Evolutionary conservation across 2,888 invertebrate genomes (phyloP).

Genomic region (Eretmocerus hayati): DNA sequence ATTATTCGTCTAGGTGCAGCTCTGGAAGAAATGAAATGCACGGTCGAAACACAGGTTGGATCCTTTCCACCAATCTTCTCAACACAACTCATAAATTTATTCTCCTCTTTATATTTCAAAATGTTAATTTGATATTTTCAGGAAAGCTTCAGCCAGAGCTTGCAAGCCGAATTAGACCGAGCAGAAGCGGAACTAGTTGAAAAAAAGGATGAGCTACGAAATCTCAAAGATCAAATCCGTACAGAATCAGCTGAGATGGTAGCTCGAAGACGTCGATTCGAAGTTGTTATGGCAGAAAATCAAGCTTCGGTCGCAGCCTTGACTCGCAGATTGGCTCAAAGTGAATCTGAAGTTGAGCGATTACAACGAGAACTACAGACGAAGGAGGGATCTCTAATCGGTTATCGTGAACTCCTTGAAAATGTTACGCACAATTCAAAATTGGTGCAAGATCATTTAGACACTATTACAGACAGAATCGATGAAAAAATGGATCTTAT

Average conservation of each 20-base stretch:
- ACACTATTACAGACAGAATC: conserved; percentile 32
- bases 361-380: conserved; percentile 34
- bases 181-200: conserved; percentile 40
- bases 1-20: conserved; percentile 29
- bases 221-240: conserved; percentile 40
- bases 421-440: conserved; percentile 35
- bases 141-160: conserved; percentile 43
- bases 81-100: not conserved
- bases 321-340: conserved; percentile 35
- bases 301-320: conserved; percentile 39
- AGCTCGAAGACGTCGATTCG: conserved; percentile 35
- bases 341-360: conserved; percentile 38
- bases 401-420: conserved; percentile 34
- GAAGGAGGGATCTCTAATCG: conserved; percentile 31
- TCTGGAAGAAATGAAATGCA: conserved; percentile 36
- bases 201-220: conserved; percentile 38
- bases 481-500: conserved; percentile 32
- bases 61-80: not conserved
- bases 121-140: conserved; percentile 10
- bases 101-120: not conserved
- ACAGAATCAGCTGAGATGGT: conserved; percentile 42
- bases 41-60: conserved; percentile 39
- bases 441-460: conserved; percentile 35
- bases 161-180: conserved; percentile 41
- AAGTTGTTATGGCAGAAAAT: conserved; percentile 41